Base-by-base conservation (phyloP, 2,888 invertebrate genomes). In the Pollenia labialis region DNA sequence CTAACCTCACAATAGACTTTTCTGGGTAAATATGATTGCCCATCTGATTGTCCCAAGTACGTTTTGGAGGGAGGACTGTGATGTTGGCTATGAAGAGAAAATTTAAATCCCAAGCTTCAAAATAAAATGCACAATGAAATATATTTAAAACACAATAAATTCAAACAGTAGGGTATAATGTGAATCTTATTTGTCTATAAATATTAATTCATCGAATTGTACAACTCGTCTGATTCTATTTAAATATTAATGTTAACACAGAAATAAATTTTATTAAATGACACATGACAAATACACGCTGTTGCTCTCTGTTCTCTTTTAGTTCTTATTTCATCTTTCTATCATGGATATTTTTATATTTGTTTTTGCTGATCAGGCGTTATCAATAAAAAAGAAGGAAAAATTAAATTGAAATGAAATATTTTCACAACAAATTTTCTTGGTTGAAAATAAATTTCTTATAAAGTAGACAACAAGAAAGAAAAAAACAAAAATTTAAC, bases 251-350 rank as follows among this genome's bases (percentile, higher is more conserved):
- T 58, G 32, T 23, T 58, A 12, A 32, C 0, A 23, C 3, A 23
- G n/a, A 52, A n/a, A 52, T 52, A 52, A 52, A 52, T 52, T 52
- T 52, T 52, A n/a, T 52, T 52, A n/a, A 52, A 52, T 52, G 12
- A 52, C 52, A 52, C 52, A 52, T 52, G 52, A 52, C 52, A 52
- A 52, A 52, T 52, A 52, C 48, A 48, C 52, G 12, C 12, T 52
- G n/a, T 14, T 52, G n/a, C n/a, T 14, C 12, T 52, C 14, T 2
- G 52, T 52, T 32, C 52, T 52, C n/a, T n/a, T 52, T n/a, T 4
- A 14, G n/a, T 52, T 14, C 16, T 52, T 4, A n/a, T 60, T 40
- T n/a, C 42, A 60, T 60, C 8, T 46, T 64, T 46, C 18, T 6
- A 64, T 64, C 9, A 64, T 46, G 1, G 12, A 64, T 62, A 62